These are phyloP conservation scores for Drosophila pectinifera DNA, from an alignment of 1,140 invertebrate species.

Conservation along the genomic window DNA sequence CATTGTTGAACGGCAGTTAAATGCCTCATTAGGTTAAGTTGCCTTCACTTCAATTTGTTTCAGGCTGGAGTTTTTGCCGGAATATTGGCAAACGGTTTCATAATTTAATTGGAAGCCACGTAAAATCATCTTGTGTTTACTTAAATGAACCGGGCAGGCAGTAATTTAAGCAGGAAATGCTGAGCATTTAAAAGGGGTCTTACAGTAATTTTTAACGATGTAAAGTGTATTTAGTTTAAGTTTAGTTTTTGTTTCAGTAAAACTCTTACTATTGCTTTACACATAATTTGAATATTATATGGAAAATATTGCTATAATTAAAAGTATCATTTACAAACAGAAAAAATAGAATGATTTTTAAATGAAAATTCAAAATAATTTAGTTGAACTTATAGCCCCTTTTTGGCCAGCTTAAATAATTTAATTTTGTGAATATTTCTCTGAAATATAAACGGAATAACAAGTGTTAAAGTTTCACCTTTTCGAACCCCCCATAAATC, in stretches of 20 bases:
- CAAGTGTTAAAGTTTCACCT: slow-evolving; percentile 12
- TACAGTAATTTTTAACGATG: background rate
- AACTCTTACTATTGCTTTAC: too few species aligned
- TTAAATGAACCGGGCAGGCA: background rate
- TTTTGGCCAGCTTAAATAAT: background rate
- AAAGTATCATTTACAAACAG: too few species aligned
- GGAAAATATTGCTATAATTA: too few species aligned
- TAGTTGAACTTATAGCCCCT: background rate
- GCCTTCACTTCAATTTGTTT: slow-evolving; percentile 28
- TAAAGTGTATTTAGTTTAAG: background rate
- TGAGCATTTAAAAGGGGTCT: too few species aligned
- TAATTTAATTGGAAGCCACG: slow-evolving; percentile 17
- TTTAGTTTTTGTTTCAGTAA: too few species aligned
- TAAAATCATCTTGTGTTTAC: slow-evolving; percentile 1
- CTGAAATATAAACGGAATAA: slow-evolving; percentile 6
- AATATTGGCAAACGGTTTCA: slow-evolving; percentile 24
- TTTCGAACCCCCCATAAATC: slow-evolving; percentile 29
- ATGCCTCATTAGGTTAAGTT: slow-evolving; percentile 68
- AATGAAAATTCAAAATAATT: too few species aligned
- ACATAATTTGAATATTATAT: too few species aligned
- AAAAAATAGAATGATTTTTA: too few species aligned
- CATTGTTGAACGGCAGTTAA: slow-evolving; percentile 67
- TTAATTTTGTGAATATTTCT: background rate
- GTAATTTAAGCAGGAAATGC: background rate
- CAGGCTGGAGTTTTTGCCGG: slow-evolving; percentile 7